phyloP scores from a whole-genome alignment of 1,140 invertebrate genomes.

The Tribolium castaneum region DNA sequence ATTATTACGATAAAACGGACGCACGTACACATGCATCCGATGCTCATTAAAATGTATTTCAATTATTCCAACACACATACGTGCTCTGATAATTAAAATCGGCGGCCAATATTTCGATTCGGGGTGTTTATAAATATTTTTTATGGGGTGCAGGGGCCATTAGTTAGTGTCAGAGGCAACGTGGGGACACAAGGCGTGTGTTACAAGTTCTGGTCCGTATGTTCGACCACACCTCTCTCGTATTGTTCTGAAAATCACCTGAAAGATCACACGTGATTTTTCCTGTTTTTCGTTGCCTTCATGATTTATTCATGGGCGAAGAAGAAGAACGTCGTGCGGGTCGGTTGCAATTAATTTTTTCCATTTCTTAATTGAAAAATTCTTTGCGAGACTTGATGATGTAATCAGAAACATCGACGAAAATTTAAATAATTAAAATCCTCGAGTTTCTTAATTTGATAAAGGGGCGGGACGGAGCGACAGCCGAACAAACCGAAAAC shows the following conservation, averaged over 20 bases:
- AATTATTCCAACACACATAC: constrained; percentile 21
- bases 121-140: constrained; percentile 8
- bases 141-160: constrained; percentile 1
- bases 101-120: not conserved
- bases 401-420: constrained; percentile 27
- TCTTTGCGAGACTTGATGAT: constrained; percentile 18
- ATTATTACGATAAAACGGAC: not conserved
- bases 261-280: constrained; percentile 14
- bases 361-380: constrained; percentile 27
- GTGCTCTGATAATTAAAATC: constrained; percentile 16
- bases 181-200: constrained; percentile 28
- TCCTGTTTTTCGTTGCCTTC: not conserved
- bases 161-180: constrained; percentile 35
- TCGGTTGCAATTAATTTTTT: constrained; percentile 23
- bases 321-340: not conserved
- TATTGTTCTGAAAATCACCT: constrained; percentile 41
- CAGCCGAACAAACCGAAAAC: constrained; percentile 39
- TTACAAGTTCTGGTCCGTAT: constrained; percentile 29
- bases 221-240: constrained; percentile 43
- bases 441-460: constrained; percentile 33
- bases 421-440: constrained; percentile 38
- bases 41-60: constrained; percentile 16
- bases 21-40: not conserved
- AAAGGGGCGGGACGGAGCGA: constrained; percentile 24
- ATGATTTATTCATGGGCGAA: not conserved